Evolutionary conservation across 2,888 invertebrate species (phyloP).

Genomic region (Cosmorhoe ocellata): DNA sequence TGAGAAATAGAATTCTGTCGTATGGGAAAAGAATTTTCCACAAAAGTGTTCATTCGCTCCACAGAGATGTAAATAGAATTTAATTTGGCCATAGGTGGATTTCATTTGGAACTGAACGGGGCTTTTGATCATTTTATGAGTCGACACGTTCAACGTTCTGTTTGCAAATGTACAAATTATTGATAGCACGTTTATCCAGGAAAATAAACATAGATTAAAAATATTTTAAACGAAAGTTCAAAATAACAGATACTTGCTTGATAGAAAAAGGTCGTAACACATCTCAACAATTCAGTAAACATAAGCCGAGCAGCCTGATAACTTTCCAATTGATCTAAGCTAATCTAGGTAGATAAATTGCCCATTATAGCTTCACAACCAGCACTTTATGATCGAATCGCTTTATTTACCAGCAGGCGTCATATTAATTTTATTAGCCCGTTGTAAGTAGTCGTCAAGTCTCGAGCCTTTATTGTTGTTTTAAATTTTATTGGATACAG

Average conservation of each 20-base stretch:
- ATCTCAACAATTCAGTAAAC: too few relatives aligned
- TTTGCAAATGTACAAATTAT: too few relatives aligned
- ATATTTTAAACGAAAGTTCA: too few relatives aligned
- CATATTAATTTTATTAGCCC: conserved; percentile 59
- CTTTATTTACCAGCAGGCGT: conserved; percentile 67
- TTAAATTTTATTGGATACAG: conserved; percentile 29
- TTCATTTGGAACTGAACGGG: neutral
- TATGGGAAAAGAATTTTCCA: neutral
- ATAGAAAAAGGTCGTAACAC: too few relatives aligned
- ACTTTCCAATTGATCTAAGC: neutral
- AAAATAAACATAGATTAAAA: too few relatives aligned
- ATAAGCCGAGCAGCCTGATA: too few relatives aligned
- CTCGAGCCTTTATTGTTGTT: conserved; percentile 32
- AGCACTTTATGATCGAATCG: conserved; percentile 57
- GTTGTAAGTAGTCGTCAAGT: conserved; percentile 44
- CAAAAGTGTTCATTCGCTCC: neutral
- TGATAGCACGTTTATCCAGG: too few relatives aligned
- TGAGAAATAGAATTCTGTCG: conserved; percentile 1
- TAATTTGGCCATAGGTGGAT: conserved; percentile 2
- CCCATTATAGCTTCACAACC: conserved; percentile 35
- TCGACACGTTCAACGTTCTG: neutral
- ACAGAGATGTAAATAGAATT: conserved; percentile 5
- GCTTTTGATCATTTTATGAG: conserved; percentile 1
- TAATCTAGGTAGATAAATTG: too few relatives aligned
- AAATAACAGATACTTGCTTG: too few relatives aligned